A percentile compares a stretch with the other conserved stretches of the same genome.
Evolutionary conservation across 2,888 invertebrate genomes (phyloP).

Genomic region (Thera obeliscata): DNA sequence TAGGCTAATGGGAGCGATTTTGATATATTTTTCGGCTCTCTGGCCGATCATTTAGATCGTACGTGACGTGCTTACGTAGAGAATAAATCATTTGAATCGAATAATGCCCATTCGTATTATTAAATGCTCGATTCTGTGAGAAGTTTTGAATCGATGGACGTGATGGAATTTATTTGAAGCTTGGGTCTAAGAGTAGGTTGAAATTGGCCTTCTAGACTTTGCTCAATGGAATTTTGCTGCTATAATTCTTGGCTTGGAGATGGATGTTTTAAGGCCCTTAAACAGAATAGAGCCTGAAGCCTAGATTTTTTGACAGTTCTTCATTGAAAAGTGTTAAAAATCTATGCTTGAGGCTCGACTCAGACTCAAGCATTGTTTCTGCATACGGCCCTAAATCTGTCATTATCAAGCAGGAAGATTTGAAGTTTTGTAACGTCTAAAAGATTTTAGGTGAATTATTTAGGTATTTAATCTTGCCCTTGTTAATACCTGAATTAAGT

Average conservation of each 20-base stretch:
- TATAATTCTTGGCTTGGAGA: neutral
- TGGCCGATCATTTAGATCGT: constrained; percentile 76
- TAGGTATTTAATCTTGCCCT: too few species aligned
- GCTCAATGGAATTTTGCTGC: neutral
- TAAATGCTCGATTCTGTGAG: constrained; percentile 81
- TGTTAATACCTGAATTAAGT: too few species aligned
- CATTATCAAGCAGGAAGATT: too few species aligned
- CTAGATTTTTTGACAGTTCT: too few species aligned
- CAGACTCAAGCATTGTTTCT: too few species aligned
- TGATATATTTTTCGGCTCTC: constrained; percentile 77
- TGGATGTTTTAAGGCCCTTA: too few species aligned
- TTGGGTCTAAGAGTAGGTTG: constrained; percentile 5
- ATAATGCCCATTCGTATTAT: constrained; percentile 79
- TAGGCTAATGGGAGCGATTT: constrained; percentile 79
- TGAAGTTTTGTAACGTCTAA: too few species aligned
- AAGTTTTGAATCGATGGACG: constrained; percentile 73
- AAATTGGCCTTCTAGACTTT: constrained; percentile 8
- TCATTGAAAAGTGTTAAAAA: too few species aligned
- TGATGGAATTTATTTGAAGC: constrained; percentile 63
- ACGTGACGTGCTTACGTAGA: constrained; percentile 81
- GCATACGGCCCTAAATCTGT: too few species aligned
- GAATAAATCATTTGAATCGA: constrained; percentile 79
- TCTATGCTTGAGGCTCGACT: too few species aligned
- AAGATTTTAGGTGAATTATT: too few species aligned
- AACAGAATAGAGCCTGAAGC: too few species aligned